Evolutionary conservation across 1,140 invertebrate genomes (phyloP).

Genomic region (Plectrocnemia conspersa): DNA sequence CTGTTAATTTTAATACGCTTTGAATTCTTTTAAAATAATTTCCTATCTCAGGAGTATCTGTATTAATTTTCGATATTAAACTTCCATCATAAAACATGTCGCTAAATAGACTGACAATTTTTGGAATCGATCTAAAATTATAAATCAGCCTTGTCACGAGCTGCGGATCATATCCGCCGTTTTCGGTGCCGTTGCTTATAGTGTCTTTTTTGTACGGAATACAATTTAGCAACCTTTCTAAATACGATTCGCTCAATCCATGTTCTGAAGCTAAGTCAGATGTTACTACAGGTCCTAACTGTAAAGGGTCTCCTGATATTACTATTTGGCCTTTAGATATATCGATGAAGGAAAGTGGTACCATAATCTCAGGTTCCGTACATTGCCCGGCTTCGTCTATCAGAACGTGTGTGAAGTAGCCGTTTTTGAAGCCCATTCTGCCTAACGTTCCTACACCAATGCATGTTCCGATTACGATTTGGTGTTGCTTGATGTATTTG

Average conservation of each 20-base stretch:
- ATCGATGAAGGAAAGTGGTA: conserved; percentile 59
- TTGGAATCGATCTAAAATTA: conserved; percentile 76
- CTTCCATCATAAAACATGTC: conserved; percentile 77
- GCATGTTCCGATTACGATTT: conserved; percentile 82
- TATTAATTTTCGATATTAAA: conserved; percentile 54
- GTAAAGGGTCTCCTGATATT: conserved; percentile 86
- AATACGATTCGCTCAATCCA: conserved; percentile 66
- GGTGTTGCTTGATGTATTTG: conserved; percentile 61
- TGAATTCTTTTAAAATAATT: conserved; percentile 22
- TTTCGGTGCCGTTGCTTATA: conserved; percentile 42
- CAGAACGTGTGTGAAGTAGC: conserved; percentile 83
- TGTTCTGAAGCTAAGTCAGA: conserved; percentile 59
- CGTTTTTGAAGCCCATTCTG: conserved; percentile 58
- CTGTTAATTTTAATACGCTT: too few relatives aligned
- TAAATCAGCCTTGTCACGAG: conserved; percentile 67
- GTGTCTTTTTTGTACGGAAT: conserved; percentile 64
- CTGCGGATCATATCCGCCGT: conserved; percentile 60
- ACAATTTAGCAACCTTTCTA: conserved; percentile 63
- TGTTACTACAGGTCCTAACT: conserved; percentile 79
- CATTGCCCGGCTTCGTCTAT: conserved; percentile 90
- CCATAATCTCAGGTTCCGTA: conserved; percentile 82
- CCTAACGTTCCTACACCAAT: conserved; percentile 66
- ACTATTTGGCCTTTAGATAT: conserved; percentile 63
- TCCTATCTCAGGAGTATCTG: conserved; percentile 36
- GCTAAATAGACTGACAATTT: conserved; percentile 71